Conservation (phyloP, 2,888 invertebrate genomes). For the Sphaeridia pumilis region DNA sequence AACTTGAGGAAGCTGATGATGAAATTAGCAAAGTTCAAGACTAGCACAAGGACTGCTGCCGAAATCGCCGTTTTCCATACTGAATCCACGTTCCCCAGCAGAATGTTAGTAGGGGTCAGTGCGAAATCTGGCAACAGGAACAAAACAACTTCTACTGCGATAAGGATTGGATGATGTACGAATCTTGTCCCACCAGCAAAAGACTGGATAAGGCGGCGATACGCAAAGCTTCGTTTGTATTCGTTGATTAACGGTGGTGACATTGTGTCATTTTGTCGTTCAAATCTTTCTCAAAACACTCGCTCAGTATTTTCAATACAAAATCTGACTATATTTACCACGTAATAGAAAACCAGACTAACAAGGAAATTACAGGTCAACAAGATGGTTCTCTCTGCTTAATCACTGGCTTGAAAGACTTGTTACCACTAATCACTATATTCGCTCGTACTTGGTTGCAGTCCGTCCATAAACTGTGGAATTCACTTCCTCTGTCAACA, state of each 20-base stretch:
- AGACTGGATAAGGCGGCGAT: conserved; percentile 25
- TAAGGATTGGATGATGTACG: conserved; percentile 16
- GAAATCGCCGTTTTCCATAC: conserved; percentile 20
- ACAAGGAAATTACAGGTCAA: too few species aligned
- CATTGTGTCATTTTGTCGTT: too few species aligned
- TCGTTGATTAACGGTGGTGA: conserved; percentile 32
- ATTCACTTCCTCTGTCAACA: too few species aligned
- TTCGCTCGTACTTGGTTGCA: too few species aligned
- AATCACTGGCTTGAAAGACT: too few species aligned
- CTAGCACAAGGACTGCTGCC: conserved; percentile 20
- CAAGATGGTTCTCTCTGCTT: too few species aligned
- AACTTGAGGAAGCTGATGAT: conserved; percentile 25
- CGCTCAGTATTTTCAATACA: too few species aligned
- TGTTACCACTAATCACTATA: too few species aligned
- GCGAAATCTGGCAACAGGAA: conserved; percentile 26
- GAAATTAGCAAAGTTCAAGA: conserved; percentile 21
- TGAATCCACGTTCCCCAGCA: conserved; percentile 10
- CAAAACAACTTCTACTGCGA: conserved; percentile 22
- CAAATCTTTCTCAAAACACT: too few species aligned
- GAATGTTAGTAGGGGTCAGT: conserved; percentile 11
- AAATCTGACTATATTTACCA: too few species aligned
- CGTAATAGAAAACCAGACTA: too few species aligned
- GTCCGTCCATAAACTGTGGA: too few species aligned
- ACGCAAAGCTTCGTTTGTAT: conserved; percentile 29
- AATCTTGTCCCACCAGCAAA: conserved; percentile 29